Evolutionary conservation across 1,140 invertebrate genomes (phyloP), one percentile per base, ranked within the genome.

Genomic region (Saccostrea echinata): DNA sequence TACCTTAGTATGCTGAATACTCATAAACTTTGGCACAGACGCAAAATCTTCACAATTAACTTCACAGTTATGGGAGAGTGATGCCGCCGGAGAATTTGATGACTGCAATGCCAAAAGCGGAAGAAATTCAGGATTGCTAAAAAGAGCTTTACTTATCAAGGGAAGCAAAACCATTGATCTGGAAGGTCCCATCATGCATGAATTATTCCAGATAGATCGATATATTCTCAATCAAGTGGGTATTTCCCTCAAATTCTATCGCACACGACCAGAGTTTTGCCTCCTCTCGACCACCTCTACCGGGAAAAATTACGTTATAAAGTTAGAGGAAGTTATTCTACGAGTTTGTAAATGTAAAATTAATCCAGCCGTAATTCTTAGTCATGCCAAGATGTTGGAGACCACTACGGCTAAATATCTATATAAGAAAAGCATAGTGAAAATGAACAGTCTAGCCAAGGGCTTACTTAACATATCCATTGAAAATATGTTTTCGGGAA

Each of bases 181-280:
- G n/a, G n/a, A n/a, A n/a, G n/a, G n/a, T n/a, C n/a, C 82, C 12
- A 55, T 90, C 21, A 71, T 68, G 16, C 87, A 90, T 35, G 87
- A 88, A 86, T 52, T 89, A 8, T 88, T 88, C 53, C 30, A 88
- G 30, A 33, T 86, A 16, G 83, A 90, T 30, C 76, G 87, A 30
- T 88, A 84, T 53, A 61, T 90, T 12, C 9, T 90, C 6, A 90
- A 90, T 82, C 86, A 88, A 84, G 87, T 88, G 3, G 83, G n/a
- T 12, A 43, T 87, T n/a, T n/a, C 76, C 0, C n/a, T 89, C 2
- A 89, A 87, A 71, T 57, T 87, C 24, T 85, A 85, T 61, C 57
- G 51, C 55, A 64, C 88, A 3, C 51, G 57, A 21, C 82, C 82
- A 3, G 53, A 84, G 18, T 89, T 89, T 84, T 68, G 43, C 51